Evolutionary conservation across 2,113 vertebrate genomes (phyloP).

Genomic region (Microtus ochrogaster): DNA sequence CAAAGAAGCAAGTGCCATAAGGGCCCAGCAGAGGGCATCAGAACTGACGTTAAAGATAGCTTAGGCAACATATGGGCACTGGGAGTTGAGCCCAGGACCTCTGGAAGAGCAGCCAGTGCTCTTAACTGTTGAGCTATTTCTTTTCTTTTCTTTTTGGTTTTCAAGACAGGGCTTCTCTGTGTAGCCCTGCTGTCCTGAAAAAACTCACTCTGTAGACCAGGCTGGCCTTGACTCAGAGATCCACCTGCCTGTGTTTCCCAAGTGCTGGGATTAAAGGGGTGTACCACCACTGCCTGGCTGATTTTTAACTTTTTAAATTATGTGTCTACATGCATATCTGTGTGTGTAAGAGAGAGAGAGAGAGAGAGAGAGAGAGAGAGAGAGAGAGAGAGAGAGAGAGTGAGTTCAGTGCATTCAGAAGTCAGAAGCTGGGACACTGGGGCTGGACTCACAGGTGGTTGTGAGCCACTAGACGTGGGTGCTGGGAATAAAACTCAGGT

Average conservation of each 20-base stretch:
- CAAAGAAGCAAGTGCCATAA: not conserved
- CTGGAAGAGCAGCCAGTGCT: not conserved
- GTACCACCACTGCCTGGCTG: not conserved
- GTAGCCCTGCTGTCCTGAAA: not conserved
- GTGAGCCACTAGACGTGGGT: not conserved
- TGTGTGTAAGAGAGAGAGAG: not conserved
- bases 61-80: not conserved
- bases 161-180: not conserved
- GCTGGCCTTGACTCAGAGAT: not conserved
- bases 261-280: not conserved
- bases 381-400: too few species aligned
- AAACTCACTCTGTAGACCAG: not conserved
- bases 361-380: too few species aligned
- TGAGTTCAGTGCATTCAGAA: not conserved
- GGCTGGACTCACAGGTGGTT: not conserved
- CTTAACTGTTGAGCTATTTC: not conserved
- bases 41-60: not conserved
- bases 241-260: not conserved
- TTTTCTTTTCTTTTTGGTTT: not conserved
- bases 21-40: not conserved
- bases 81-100: not conserved
- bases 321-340: not conserved
- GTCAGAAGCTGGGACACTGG: not conserved
- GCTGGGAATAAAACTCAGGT: not conserved
- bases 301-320: not conserved